phyloP scores from a whole-genome alignment of 2,797 vertebrate genomes.

The Prionace glauca region DNA sequence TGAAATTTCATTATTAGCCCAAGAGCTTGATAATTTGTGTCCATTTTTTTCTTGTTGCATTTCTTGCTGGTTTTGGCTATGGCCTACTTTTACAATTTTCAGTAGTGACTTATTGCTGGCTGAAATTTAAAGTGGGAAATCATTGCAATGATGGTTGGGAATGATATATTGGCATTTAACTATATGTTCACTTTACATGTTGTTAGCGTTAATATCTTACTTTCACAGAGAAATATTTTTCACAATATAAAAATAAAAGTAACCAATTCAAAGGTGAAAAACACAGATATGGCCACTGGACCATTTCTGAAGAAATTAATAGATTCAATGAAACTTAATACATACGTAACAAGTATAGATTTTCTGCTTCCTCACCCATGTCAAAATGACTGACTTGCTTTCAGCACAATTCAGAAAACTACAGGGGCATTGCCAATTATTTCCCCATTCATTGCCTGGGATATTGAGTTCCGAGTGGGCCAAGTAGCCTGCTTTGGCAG shows the following conservation, averaged over 20 bases:
- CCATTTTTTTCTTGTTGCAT: not conserved
- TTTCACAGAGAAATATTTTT: not conserved
- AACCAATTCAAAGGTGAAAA: not conserved
- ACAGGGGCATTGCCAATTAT: not conserved
- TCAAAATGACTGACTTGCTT: not conserved
- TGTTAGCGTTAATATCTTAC: not conserved
- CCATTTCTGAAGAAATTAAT: not conserved
- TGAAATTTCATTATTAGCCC: not conserved
- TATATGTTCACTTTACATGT: not conserved
- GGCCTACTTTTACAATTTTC: not conserved
- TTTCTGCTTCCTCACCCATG: not conserved
- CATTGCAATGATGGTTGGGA: not conserved
- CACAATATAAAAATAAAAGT: not conserved
- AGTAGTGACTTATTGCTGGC: not conserved
- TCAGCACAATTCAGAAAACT: not conserved
- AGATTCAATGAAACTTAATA: not conserved
- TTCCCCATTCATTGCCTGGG: not conserved
- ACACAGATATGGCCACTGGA: not conserved
- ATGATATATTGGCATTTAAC: not conserved
- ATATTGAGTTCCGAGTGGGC: not conserved
- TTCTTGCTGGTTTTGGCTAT: not conserved
- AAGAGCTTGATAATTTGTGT: not conserved
- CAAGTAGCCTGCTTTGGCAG: not conserved
- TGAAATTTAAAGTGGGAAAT: not conserved
- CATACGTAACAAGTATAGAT: not conserved